Base-by-base conservation (phyloP, 1,140 invertebrate species). In the Telenomus remus region DNA sequence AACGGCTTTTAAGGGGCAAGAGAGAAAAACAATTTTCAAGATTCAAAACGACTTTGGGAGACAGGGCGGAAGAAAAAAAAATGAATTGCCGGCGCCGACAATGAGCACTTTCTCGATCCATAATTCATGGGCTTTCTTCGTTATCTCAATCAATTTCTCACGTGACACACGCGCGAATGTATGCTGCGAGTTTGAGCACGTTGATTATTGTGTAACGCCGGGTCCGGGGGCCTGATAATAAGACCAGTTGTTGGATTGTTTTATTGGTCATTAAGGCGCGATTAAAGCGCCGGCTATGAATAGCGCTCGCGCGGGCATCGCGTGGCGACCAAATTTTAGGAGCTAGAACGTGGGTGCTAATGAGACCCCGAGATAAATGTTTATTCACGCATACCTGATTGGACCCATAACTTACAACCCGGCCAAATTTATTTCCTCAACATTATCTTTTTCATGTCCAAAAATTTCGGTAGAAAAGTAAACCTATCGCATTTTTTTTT, bases 271-370 rank as follows among this genome's bases (percentile, higher is more conserved):
- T 69, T 69, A 76, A 76, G 16, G 10, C 14, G 49, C 57, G 72
- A 75, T 75, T 61, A 74, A 63, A 19, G 42, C 13, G 42, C 1
- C 46, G 63, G 35, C 51, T 59, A 65, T 54, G 51, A 69, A n/a
- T n/a, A n/a, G n/a, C 53, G 51, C 57, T 53, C 27, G 27, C 42
- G 19, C 44, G 50, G 44, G 27, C 54, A 64, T 65, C 60, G 60
- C 66, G 65, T 65, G 57, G 60, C 60, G 66, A 76, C 73, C 57
- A 54, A 76, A 76, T 76, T 27, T 76, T 70, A 70, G 73, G 61
- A 70, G 65, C 73, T 70, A 76, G 65, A 76, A 65, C 65, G 65
- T 70, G 65, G 73, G 73, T 76, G 73, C 73, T 76, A 76, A 76
- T 76, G 73, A 76, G 65, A 70, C 27, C 54, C 49, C 15, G 55